Evolutionary conservation across 2,113 vertebrate species (phyloP).

Genomic region (Elephas maximus): DNA sequence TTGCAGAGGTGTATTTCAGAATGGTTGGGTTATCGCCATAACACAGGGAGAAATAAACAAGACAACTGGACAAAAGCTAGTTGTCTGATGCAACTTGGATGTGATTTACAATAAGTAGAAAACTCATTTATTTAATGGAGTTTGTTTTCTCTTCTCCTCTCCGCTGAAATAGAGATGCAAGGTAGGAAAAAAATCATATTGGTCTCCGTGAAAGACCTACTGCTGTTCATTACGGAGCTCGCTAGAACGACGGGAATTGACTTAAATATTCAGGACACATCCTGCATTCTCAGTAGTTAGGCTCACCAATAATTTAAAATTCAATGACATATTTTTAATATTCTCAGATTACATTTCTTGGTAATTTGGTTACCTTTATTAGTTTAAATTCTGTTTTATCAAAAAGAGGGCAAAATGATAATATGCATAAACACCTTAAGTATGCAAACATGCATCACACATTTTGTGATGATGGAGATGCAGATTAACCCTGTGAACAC

Average conservation of each 20-base stretch:
- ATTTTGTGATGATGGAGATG: slow-evolving; percentile 19
- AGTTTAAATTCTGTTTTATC: not conserved
- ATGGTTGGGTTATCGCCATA: not conserved
- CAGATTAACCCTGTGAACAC: not conserved
- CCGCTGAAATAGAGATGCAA: slow-evolving; percentile 36
- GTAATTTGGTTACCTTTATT: slow-evolving; percentile 60
- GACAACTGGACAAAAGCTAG: slow-evolving; percentile 48
- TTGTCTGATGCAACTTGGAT: slow-evolving; percentile 19
- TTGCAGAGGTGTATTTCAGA: slow-evolving; percentile 48
- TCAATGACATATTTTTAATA: not conserved
- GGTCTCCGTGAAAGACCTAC: slow-evolving; percentile 46
- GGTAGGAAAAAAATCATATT: not conserved
- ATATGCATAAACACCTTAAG: not conserved
- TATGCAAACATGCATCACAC: not conserved
- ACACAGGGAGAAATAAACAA: slow-evolving; percentile 58
- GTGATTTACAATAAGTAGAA: slow-evolving; percentile 20
- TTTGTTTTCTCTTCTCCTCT: slow-evolving; percentile 26
- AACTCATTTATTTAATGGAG: not conserved
- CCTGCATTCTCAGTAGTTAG: slow-evolving; percentile 25
- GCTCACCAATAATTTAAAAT: slow-evolving; percentile 46
- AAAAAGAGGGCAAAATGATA: slow-evolving; percentile 14
- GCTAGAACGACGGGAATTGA: not conserved
- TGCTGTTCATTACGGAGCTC: slow-evolving; percentile 17
- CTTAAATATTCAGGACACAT: slow-evolving; percentile 42
- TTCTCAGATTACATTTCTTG: not conserved